Base-by-base conservation (phyloP, 1,140 invertebrate genomes). In the Cotesia vestalis region DNA sequence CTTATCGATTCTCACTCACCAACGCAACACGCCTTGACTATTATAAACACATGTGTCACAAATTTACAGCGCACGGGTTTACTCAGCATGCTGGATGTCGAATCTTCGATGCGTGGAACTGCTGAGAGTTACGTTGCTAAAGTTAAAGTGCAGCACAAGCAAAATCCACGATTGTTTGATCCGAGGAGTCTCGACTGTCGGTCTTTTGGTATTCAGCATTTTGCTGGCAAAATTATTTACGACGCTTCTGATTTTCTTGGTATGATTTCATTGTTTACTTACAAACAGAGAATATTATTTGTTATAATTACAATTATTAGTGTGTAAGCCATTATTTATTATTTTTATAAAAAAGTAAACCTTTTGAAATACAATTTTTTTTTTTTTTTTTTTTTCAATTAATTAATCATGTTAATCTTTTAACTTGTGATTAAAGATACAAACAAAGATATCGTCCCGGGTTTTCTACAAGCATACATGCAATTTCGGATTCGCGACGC, bases 401-500 rank as follows among this genome's bases (percentile, higher is more conserved):
- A 17, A 17, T 11, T 17, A 9, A 46, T 1, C 5, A 46, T 46
- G 6, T 46, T 11, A 57, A 36, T 69, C 36, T 59, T 38, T 52
- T 38, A 27, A 52, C 11, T 71, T 72, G 6, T 61, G 64, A 35
- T 62, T 60, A 35, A 60, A 60, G 94, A 96, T 76, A 96, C 95
- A 0, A 98, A 98, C 84, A 92, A 94, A 73, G 96, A 98, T 86
- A 91, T 94, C 4, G 92, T 98, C 14, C 94, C 95, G 4, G 96
- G 95, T 97, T 0, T 98, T 98, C 85, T 95, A 97, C 85, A 96
- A 96, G 78, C 93, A 96, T 75, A 92, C 91, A 53, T 98, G 96
- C 83, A 96, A 95, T 79, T 98, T 98, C 86, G 96, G 96, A 8
- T 98, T 98, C 84, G 96, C 95, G 0, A 96, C 95, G 3, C 96